Evolutionary conservation across 2,113 vertebrate species (phyloP), one percentile per base, ranked within the genome.

Genomic region (Marcusenius ussheri): DNA sequence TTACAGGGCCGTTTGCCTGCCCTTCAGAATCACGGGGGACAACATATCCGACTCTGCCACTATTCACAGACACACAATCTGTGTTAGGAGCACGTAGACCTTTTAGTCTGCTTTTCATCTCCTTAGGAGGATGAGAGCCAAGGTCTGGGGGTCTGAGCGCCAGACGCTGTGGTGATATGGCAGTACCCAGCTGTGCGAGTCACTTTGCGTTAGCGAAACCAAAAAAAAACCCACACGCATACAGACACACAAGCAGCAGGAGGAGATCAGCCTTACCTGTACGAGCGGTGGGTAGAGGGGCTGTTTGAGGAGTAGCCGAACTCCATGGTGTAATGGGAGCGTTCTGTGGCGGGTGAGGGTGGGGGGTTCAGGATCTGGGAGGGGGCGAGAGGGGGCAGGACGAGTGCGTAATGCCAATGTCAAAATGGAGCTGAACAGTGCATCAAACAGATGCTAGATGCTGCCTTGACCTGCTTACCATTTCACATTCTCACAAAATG

Each of bases 231-330:
- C 8, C 70, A 77, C 11, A 39, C 13, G 5, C 27, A 7, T 3
- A 39, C 31, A 39, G 31, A 35, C 35, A 35, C 9, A 13, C n/a
- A 15, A 4, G n/a, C 62, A 27, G 62, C 62, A 70, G 62, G 3
- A 11, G 24, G 9, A 1, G 74, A 17, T 80, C 35, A 0, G 10
- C 42, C 0, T 42, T 91, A 98, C 98, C 98, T 99, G 97, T 99
- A 99, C 19, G 98, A 99, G 53, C 98, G 95, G n/a, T 99, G 98
- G 1, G 98, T 99, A 3, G 98, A 99, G 88, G 98, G 98, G 58
- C 98, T 99, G 94, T 99, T 99, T 90, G 98, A 99, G 49, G 98
- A 99, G 91, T 99, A 99, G 42, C 98, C 98, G 0, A 99, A 98
- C 95, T 99, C 98, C 97, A 99, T 95, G 3, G 98, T 99, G 90